These are phyloP conservation scores for Tyto alba DNA, from an alignment of 2,113 vertebrate species.

Conservation along the genomic window DNA sequence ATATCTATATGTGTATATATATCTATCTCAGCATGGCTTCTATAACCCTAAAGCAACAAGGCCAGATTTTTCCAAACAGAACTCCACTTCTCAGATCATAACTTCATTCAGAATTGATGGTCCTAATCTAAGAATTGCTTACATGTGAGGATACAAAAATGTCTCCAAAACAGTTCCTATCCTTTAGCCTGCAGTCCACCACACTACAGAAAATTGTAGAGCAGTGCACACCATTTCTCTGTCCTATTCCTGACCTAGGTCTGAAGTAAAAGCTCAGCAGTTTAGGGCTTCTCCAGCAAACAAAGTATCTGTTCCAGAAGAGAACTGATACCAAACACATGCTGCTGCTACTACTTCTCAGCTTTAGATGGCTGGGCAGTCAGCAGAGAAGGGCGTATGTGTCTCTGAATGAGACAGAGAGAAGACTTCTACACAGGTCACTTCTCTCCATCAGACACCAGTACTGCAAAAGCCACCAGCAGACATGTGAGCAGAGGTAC, in stretches of 20 bases:
- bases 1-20: too few relatives aligned
- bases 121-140: background rate
- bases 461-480: background rate
- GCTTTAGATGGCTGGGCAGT: background rate
- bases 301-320: background rate
- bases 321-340: background rate
- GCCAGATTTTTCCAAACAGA: background rate
- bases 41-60: background rate
- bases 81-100: background rate
- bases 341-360: background rate
- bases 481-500: background rate
- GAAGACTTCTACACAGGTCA: background rate
- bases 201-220: background rate
- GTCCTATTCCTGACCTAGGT: background rate
- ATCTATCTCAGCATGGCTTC: background rate
- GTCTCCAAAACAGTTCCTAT: background rate
- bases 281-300: background rate
- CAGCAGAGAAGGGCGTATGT: background rate
- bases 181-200: background rate
- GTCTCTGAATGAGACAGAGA: background rate
- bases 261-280: background rate
- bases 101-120: background rate
- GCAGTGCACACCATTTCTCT: background rate
- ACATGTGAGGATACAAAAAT: background rate
- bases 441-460: background rate